Base-by-base conservation (phyloP, 2,113 vertebrate species). In the Hemiprocne comata region DNA sequence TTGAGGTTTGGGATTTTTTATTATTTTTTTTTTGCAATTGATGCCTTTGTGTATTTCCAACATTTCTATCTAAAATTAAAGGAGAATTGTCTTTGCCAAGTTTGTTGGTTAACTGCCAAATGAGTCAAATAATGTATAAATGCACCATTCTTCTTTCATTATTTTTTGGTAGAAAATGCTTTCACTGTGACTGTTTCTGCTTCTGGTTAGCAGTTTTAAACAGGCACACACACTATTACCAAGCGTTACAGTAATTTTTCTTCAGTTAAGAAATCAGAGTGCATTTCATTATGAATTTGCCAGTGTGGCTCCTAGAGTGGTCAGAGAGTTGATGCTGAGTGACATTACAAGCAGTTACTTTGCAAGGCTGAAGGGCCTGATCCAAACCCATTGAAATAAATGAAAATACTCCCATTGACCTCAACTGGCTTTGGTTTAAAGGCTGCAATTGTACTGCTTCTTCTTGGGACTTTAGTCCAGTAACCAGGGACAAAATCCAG, bases 401-500 rank as follows among this genome's bases (percentile, higher is more conserved):
- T 91, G 84, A 94, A 92, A 94, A 95, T 92, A 87, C 85, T 90
- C 40, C 84, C 53, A 70, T 74, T 97, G 83, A 93, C 94, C 87
- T 97, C 46, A 94, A 6, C 62, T 89, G 89, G 77, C 83, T 93
- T 93, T 85, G 76, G 44, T 87, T 96, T 92, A 90, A 84, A 92
- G 69, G 46, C 65, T 90, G 69, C 4, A 8, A 90, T 96, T 95
- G 89, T 92, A n/a, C 87, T 91, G 50, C 76, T 90, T 36, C 69
- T 92, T 88, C 53, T 89, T 78, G 70, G 65, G 66, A 92, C 79
- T 92, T 42, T 80, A 84, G 74, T 72, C 53, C 50, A 13, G 73
- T 69, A 91, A 73, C 31, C 53, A 75, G 57, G 73, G 80, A 75
- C 42, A 65, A 66, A 77, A 86, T 92, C 60, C 70, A 87, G 80